A percentile compares a stretch with the other conserved stretches of the same genome.
These are phyloP conservation scores for Diploscapter pachys DNA, from an alignment of 1,140 invertebrate genomes.

Conservation along the genomic window DNA sequence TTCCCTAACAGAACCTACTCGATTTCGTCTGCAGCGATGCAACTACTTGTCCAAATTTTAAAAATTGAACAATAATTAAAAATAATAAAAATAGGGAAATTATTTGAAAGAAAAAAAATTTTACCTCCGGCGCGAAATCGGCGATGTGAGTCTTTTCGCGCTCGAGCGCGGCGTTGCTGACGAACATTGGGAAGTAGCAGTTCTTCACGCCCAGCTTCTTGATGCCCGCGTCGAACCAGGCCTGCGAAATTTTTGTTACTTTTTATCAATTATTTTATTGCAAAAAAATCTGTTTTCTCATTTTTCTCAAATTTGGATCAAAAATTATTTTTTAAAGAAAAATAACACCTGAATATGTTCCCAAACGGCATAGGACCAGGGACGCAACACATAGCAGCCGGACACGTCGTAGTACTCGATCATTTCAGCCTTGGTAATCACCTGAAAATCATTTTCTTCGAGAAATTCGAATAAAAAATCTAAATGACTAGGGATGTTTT, in stretches of 20 bases:
- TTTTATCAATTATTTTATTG: not conserved
- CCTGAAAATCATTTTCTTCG: conserved; percentile 59
- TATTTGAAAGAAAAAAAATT: no score
- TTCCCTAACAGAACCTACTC: no score
- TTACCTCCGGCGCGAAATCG: conserved; percentile 89
- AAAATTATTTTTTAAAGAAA: not conserved
- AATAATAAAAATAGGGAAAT: no score
- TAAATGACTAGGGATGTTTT: conserved; percentile 17
- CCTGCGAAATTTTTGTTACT: conserved; percentile 60
- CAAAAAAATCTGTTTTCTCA: not conserved
- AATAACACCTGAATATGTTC: conserved; percentile 69
- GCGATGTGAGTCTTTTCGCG: conserved; percentile 93
- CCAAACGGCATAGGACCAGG: conserved; percentile 96
- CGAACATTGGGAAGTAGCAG: conserved; percentile 98
- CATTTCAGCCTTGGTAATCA: conserved; percentile 94
- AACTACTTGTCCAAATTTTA: no score
- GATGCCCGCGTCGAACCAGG: conserved; percentile 84
- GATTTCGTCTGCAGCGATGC: no score
- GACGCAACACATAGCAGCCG: conserved; percentile 94
- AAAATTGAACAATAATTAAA: no score
- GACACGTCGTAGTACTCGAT: conserved; percentile 99
- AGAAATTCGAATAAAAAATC: conserved; percentile 1
- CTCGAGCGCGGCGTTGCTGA: conserved; percentile 81
- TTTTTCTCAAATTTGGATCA: no score
- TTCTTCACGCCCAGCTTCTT: conserved; percentile 90